Evolutionary conservation across 2,113 vertebrate genomes (phyloP).

Genomic region (Periophthalmus modestus): DNA sequence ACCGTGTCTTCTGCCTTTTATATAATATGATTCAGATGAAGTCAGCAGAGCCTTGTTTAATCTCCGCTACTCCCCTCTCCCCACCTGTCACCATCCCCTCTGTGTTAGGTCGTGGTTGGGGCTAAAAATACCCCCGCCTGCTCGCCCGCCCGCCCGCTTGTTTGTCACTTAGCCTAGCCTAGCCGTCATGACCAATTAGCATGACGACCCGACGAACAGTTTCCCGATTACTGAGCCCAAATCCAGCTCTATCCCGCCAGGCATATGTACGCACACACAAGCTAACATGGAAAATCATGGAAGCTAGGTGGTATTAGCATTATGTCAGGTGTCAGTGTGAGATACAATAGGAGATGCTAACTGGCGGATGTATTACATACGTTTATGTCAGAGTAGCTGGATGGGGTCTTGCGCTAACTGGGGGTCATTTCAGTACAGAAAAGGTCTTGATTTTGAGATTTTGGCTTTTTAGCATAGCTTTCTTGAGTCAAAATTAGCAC

Average conservation of each 20-base stretch:
- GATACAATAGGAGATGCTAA: slow-evolving; percentile 27
- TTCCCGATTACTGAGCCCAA: slow-evolving; percentile 54
- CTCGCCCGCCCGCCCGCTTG: slow-evolving; percentile 20
- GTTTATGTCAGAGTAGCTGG: too few relatives aligned
- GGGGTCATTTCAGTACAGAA: neutral
- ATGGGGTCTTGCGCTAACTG: too few relatives aligned
- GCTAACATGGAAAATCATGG: slow-evolving; percentile 26
- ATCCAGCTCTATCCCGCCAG: slow-evolving; percentile 30
- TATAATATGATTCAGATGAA: slow-evolving; percentile 64
- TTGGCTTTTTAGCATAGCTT: neutral
- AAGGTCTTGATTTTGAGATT: too few relatives aligned
- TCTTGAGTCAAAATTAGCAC: neutral
- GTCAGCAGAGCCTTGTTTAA: slow-evolving; percentile 61
- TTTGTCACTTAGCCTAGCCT: slow-evolving; percentile 55
- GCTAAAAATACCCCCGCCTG: slow-evolving; percentile 55
- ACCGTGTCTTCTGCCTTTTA: slow-evolving; percentile 56
- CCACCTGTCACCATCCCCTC: slow-evolving; percentile 18
- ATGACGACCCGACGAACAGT: slow-evolving; percentile 21
- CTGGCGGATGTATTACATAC: neutral
- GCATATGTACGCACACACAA: neutral
- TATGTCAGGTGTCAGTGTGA: slow-evolving; percentile 17
- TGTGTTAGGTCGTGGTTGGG: slow-evolving; percentile 43
- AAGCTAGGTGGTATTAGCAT: slow-evolving; percentile 11
- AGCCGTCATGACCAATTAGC: slow-evolving; percentile 59
- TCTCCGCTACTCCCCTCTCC: slow-evolving; percentile 24